A percentile compares a stretch with the other conserved stretches of the same genome.
phyloP scores from a whole-genome alignment of 2,888 invertebrate genomes.

The Muschampia plurimacula region DNA sequence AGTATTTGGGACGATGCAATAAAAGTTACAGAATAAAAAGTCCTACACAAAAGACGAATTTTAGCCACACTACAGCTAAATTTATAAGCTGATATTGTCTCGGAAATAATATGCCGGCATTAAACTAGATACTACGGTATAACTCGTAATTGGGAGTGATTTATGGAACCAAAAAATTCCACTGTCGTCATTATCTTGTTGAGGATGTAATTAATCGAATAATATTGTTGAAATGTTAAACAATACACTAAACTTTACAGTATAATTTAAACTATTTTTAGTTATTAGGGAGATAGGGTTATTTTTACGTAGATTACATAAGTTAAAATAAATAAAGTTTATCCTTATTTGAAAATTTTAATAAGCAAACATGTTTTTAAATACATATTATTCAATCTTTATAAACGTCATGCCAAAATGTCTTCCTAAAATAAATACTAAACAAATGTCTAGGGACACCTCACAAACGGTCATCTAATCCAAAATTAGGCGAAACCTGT shows the following conservation, averaged over 20 bases:
- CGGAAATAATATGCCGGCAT: conserved; percentile 20
- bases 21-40: neutral
- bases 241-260: too few relatives aligned
- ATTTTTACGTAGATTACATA: too few relatives aligned
- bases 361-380: too few relatives aligned
- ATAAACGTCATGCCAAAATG: too few relatives aligned
- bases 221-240: neutral
- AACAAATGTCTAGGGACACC: too few relatives aligned
- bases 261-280: neutral
- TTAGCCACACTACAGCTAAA: conserved; percentile 8
- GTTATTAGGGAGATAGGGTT: neutral
- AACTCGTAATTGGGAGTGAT: conserved; percentile 21
- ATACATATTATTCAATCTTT: too few relatives aligned
- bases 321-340: too few relatives aligned
- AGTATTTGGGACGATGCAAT: too few relatives aligned
- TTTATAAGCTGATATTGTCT: conserved; percentile 28
- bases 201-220: neutral
- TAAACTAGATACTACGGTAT: conserved; percentile 18
- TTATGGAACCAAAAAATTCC: neutral
- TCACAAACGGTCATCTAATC: too few relatives aligned
- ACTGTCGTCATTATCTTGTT: conserved; percentile 5
- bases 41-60: neutral
- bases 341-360: too few relatives aligned
- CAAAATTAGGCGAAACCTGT: too few relatives aligned
- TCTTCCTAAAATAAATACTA: too few relatives aligned